These are phyloP conservation scores for Coranthus polyacanthus DNA, from an alignment of 2,797 vertebrate genomes.

Conservation along the genomic window DNA sequence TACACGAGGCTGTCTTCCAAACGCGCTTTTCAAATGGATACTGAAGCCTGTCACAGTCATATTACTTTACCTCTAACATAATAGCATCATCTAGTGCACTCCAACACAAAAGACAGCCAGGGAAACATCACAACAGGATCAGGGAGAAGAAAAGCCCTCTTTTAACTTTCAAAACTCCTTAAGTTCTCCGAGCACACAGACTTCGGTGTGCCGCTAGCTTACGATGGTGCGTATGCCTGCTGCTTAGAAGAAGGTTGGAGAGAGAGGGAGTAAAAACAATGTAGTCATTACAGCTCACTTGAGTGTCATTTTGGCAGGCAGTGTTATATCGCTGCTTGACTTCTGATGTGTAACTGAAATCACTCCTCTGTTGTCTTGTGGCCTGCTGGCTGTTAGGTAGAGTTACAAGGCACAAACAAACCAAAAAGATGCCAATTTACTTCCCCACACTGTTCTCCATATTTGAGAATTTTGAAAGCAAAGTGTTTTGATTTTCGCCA, in stretches of 20 bases:
- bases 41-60: constrained; percentile 85
- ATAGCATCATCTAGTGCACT: constrained; percentile 83
- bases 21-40: constrained; percentile 81
- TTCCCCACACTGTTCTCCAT: constrained; percentile 68
- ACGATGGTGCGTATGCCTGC: constrained; percentile 69
- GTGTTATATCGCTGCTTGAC: constrained; percentile 77
- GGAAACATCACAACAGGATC: constrained; percentile 86
- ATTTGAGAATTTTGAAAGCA: constrained; percentile 79
- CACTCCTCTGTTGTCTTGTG: constrained; percentile 81
- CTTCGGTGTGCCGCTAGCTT: constrained; percentile 79
- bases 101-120: constrained; percentile 81
- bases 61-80: constrained; percentile 85
- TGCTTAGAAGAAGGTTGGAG: constrained; percentile 71
- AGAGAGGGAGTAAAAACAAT: constrained; percentile 76
- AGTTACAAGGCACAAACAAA: constrained; percentile 84
- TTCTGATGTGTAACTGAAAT: constrained; percentile 83
- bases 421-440: constrained; percentile 84
- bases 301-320: constrained; percentile 85
- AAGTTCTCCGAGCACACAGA: constrained; percentile 85
- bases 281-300: constrained; percentile 85
- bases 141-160: constrained; percentile 81
- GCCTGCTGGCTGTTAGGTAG: constrained; percentile 84
- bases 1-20: constrained; percentile 79
- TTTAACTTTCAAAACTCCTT: constrained; percentile 89
- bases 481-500: constrained; percentile 78